These are phyloP conservation scores for Gari tellinella DNA, from an alignment of 2,888 invertebrate species.

Conservation along the genomic window DNA sequence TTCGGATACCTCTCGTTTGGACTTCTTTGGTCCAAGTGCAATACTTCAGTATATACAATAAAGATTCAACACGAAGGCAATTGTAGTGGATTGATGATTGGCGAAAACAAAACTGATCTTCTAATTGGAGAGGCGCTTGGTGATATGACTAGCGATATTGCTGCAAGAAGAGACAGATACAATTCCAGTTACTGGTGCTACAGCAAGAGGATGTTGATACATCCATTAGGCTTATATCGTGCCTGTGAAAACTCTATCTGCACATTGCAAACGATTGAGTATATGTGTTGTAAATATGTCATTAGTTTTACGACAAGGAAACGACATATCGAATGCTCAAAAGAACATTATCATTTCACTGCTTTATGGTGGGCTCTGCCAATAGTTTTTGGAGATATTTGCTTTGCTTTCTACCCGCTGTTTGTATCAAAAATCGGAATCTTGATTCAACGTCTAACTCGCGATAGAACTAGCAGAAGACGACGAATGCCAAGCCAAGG, in stretches of 20 bases:
- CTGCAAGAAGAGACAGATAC: conserved; percentile 22
- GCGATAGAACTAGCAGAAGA: too few relatives aligned
- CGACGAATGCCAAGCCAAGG: too few relatives aligned
- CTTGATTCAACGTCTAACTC: neutral
- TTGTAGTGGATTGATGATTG: conserved; percentile 16
- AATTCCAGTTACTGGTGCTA: conserved; percentile 55
- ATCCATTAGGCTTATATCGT: conserved; percentile 11
- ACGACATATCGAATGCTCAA: conserved; percentile 17
- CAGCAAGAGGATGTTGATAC: conserved; percentile 13
- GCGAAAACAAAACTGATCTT: conserved; percentile 14
- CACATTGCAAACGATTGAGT: conserved; percentile 46
- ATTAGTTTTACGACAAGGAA: conserved; percentile 4
- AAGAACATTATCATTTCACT: conserved; percentile 19
- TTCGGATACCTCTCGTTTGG: conserved; percentile 46
- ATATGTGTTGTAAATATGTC: conserved; percentile 34
- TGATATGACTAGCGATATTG: conserved; percentile 29
- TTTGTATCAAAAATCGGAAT: conserved; percentile 27
- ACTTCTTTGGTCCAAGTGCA: conserved; percentile 31
- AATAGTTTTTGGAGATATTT: conserved; percentile 29
- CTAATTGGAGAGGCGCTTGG: conserved; percentile 37
- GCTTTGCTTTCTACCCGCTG: conserved; percentile 41
- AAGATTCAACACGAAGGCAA: conserved; percentile 6
- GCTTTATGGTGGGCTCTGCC: conserved; percentile 45
- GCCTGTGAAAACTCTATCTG: conserved; percentile 39
- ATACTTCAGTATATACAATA: neutral